Evolutionary conservation across 2,888 invertebrate species (phyloP), one percentile per base, ranked within the genome.

Genomic region (Mesorhabditis sp.): DNA sequence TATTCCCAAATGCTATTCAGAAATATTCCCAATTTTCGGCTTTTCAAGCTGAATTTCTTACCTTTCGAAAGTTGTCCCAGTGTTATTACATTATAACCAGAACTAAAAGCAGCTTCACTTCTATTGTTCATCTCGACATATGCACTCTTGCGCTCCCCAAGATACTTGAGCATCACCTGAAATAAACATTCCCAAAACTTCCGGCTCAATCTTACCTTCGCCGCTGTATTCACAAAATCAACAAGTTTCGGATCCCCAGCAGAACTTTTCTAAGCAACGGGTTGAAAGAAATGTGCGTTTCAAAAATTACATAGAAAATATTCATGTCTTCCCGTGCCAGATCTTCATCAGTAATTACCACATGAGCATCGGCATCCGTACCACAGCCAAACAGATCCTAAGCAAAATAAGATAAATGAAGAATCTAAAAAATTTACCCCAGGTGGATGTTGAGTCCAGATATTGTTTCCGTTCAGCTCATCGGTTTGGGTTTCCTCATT

Each of bases 401-500:
- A 50, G 28, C 28, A 28, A 28, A 28, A 28, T 28, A 28, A 28
- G 28, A 28, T 28, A 28, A 28, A 28, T 28, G 28, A 28, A 28
- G 28, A 28, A 28, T 28, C 28, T 28, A 28, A 28, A 28, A 28
- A 28, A 28, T 28, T 28, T 50, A 50, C 58, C 7, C 7, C n/a
- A 50, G 58, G 10, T 50, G 58, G 58, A n/a, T 50, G 58, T n/a
- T 50, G 58, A 13, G 58, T 50, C 58, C 58, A 50, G 7, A 13
- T 50, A 50, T 50, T 50, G 7, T 50, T 10, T 50, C 7, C 10
- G 10, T 50, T n/a, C n/a, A 10, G 58, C n/a, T 50, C 58, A n/a
- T 50, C 58, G 58, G 58, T 50, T 50, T 50, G 58, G 7, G 58
- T 50, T n/a, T 50, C 58, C n/a, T 50, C 58, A 50, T 50, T 50